Conservation (phyloP, 2,113 vertebrate genomes). For the Dasyurus viverrinus region DNA sequence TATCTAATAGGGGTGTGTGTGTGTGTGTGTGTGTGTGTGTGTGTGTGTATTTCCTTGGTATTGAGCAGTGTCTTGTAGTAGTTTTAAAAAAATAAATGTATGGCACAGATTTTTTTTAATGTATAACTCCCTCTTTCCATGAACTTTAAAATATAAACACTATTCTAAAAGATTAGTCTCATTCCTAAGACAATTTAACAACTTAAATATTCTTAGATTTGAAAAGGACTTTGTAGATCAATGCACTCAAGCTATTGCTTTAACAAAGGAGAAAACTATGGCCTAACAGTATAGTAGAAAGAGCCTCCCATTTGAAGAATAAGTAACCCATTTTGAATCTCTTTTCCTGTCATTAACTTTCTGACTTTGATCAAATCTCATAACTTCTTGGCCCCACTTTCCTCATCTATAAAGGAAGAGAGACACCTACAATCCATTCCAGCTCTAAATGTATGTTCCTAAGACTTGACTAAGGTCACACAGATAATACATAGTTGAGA, state of each 20-base stretch:
- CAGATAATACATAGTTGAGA: neutral
- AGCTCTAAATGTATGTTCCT: neutral
- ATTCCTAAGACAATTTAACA: neutral
- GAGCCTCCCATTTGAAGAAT: neutral
- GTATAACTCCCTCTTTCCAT: neutral
- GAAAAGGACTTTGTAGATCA: neutral
- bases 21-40: no score
- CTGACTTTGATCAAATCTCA: neutral
- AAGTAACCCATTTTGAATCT: neutral
- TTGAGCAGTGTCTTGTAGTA: neutral
- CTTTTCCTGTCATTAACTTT: neutral
- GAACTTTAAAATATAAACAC: neutral
- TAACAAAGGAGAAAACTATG: neutral
- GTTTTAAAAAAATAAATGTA: neutral
- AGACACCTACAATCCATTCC: neutral
- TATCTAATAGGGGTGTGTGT: neutral
- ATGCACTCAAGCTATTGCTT: neutral
- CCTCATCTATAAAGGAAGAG: neutral
- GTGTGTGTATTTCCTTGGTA: neutral
- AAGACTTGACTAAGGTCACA: neutral
- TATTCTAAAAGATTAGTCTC: neutral
- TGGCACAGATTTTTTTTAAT: neutral
- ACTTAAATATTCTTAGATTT: neutral
- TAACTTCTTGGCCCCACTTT: neutral
- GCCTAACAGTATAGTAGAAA: no score